phyloP scores from a whole-genome alignment of 1,140 invertebrate species.

The Leptestheria dahalacensis region DNA sequence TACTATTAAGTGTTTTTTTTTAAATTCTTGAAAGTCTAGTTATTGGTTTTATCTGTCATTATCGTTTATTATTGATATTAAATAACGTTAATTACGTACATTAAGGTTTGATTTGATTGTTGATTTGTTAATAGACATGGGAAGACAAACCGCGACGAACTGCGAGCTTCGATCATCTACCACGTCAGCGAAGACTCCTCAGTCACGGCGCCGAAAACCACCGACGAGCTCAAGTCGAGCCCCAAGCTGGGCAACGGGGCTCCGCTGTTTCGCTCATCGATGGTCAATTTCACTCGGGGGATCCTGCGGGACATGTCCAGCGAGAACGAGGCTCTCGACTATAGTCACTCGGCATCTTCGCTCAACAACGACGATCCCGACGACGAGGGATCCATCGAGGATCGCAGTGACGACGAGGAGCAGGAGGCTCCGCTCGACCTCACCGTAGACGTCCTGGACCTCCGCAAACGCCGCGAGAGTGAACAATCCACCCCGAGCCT shows the following conservation, averaged over 20 bases:
- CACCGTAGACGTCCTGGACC: slow-evolving; percentile 66
- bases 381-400: slow-evolving; percentile 6
- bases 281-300: slow-evolving; percentile 2
- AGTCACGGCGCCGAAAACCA: neutral
- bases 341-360: neutral
- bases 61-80: too few relatives aligned
- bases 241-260: slow-evolving; percentile 3
- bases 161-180: slow-evolving; percentile 70
- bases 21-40: too few relatives aligned
- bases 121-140: slow-evolving; percentile 38
- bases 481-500: neutral
- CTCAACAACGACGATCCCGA: slow-evolving; percentile 1
- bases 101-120: too few relatives aligned
- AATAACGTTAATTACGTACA: too few relatives aligned
- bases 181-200: slow-evolving; percentile 61
- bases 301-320: slow-evolving; percentile 19
- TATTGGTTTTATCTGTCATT: too few relatives aligned
- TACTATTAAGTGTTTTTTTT: too few relatives aligned
- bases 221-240: slow-evolving; percentile 8
- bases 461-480: slow-evolving; percentile 46
- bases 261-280: neutral
- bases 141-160: slow-evolving; percentile 63
- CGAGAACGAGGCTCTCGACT: slow-evolving; percentile 9
- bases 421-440: slow-evolving; percentile 52
- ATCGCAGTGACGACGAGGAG: slow-evolving; percentile 17